Conservation (phyloP, 2,797 vertebrate species). For the Luscinia megarhynchos region DNA sequence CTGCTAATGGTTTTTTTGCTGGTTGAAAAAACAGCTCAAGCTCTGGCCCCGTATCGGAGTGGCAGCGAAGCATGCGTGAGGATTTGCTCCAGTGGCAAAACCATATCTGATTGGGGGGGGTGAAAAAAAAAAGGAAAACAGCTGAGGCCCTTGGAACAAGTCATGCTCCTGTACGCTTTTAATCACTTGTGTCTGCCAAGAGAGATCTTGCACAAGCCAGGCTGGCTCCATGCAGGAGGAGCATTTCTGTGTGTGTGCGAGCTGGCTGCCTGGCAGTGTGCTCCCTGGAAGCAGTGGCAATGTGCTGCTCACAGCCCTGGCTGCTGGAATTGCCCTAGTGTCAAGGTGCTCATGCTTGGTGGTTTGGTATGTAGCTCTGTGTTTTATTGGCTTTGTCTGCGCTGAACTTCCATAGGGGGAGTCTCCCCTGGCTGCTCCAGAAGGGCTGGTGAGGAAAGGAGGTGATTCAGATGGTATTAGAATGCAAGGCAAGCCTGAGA, state of each 20-base stretch:
- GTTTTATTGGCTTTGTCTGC: conserved; percentile 37
- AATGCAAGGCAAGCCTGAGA: not conserved
- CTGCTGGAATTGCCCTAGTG: conserved; percentile 56
- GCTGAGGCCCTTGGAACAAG: conserved; percentile 33
- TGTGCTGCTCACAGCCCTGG: conserved; percentile 10
- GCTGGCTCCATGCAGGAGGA: conserved; percentile 35
- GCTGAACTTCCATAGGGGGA: not conserved
- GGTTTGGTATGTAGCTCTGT: conserved; percentile 37
- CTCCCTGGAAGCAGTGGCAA: conserved; percentile 40
- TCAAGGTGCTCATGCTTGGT: conserved; percentile 29
- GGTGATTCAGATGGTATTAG: not conserved
- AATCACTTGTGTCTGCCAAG: conserved; percentile 30
- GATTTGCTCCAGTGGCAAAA: conserved; percentile 45
- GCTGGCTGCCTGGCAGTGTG: conserved; percentile 4
- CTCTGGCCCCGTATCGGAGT: not conserved
- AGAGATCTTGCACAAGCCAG: conserved; percentile 54
- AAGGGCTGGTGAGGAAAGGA: not conserved
- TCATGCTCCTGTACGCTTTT: conserved; percentile 43
- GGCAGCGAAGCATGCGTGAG: conserved; percentile 1
- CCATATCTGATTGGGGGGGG: conserved; percentile 15
- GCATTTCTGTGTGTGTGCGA: not conserved
- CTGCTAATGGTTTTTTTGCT: not conserved
- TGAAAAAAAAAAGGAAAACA: not conserved
- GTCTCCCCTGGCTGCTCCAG: not conserved
- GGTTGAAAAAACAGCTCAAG: conserved; percentile 23